phyloP scores from a whole-genome alignment of 2,113 vertebrate genomes.

The Diadophis punctatus region DNA sequence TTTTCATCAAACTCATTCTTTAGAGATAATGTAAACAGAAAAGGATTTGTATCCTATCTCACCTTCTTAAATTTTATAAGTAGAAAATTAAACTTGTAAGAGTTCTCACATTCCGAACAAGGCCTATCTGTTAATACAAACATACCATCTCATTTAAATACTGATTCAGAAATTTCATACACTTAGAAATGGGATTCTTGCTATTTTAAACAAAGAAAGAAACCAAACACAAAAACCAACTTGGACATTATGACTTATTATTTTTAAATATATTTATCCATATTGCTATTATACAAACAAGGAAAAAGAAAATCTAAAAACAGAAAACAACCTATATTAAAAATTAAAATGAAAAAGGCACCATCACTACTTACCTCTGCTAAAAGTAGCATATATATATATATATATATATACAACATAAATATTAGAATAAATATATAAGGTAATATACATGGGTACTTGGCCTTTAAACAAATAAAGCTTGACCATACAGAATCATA shows the following conservation, averaged over 20 bases:
- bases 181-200: background rate
- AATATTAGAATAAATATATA: background rate
- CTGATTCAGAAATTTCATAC: background rate
- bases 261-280: background rate
- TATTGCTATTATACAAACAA: background rate
- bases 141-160: background rate
- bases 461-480: background rate
- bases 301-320: background rate
- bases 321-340: background rate
- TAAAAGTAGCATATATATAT: background rate
- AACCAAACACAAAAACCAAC: constrained; percentile 19
- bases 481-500: background rate
- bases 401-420: background rate
- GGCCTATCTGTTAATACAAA: constrained; percentile 1
- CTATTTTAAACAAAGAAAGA: constrained; percentile 30
- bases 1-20: background rate
- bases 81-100: fast-evolving
- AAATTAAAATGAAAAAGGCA: background rate
- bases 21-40: constrained; percentile 28
- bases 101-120: constrained; percentile 30
- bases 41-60: background rate
- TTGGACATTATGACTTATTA: constrained; percentile 13
- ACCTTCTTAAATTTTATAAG: background rate
- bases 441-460: background rate
- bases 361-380: background rate